These are phyloP conservation scores for Dreissena rostriformis DNA, from an alignment of 1,140 invertebrate genomes.

Conservation along the genomic window DNA sequence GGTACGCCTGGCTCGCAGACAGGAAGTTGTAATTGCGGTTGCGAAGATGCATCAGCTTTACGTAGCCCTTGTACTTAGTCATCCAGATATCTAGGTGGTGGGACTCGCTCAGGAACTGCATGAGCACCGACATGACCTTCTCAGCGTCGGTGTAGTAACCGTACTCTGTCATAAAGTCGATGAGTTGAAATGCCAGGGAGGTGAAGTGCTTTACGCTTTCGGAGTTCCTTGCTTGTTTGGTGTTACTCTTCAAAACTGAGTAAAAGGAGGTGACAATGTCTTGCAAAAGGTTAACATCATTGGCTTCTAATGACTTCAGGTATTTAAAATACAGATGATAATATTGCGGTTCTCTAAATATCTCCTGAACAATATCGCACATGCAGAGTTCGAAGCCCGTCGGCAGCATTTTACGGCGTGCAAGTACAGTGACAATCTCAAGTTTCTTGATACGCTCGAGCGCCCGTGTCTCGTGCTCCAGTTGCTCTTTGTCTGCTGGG, in stretches of 20 bases:
- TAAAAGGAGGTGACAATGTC: conserved; percentile 73
- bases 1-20: conserved; percentile 68
- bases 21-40: conserved; percentile 73
- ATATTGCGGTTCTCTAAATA: conserved; percentile 69
- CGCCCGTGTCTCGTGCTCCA: conserved; percentile 97
- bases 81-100: conserved; percentile 73
- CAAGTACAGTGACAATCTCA: conserved; percentile 91
- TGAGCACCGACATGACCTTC: conserved; percentile 64
- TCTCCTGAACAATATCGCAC: conserved; percentile 73
- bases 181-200: conserved; percentile 69
- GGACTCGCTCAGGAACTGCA: conserved; percentile 70
- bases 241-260: conserved; percentile 65
- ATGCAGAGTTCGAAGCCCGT: conserved; percentile 76
- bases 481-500: conserved; percentile 87
- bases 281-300: conserved; percentile 67
- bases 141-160: conserved; percentile 71
- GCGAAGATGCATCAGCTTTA: conserved; percentile 74
- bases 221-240: conserved; percentile 41
- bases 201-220: conserved; percentile 55
- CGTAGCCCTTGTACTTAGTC: conserved; percentile 71
- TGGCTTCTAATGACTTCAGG: conserved; percentile 64
- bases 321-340: conserved; percentile 77
- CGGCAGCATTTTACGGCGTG: conserved; percentile 71
- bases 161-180: conserved; percentile 70
- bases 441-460: conserved; percentile 96